Base-by-base conservation (phyloP, 2,888 invertebrate genomes). In the Seira sanloemensis region DNA sequence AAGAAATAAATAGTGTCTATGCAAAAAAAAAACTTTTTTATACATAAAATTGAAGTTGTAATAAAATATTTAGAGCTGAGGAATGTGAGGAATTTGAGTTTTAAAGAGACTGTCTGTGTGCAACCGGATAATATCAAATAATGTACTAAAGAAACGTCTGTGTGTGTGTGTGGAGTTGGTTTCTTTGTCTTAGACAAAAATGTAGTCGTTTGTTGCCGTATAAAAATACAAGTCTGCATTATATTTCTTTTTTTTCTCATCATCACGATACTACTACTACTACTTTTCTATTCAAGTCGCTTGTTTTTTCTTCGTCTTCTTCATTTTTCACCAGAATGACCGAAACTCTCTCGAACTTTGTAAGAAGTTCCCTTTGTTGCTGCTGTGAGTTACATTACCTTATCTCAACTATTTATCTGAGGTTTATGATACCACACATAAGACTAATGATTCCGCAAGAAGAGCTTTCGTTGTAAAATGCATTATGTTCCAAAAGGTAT, bases 51-150 rank as follows among this genome's bases (percentile, higher is more conserved):
- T 83, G 78, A 78, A 78, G 83, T 67, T 73, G 83, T 83, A 83
- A 83, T 83, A 77, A 83, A 83, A 78, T 83, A 83, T 83, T 83
- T 83, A 83, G 83, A 83, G 78, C 78, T 78, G 27, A 83, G 78
- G 83, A 83, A 83, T 83, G 83, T 74, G 46, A 83, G 83, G 83
- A 83, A 83, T 83, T 83, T 58, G 62, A 78, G 78, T 78, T 78
- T 83, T 78, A 27, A 83, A 78, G 74, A 77, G 83, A 78, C 83
- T 83, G 73, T 78, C 83, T 83, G 16, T 50, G n/a, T n/a, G 72
- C 74, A 67, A 83, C 66, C 25, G 83, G 77, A 83, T 83, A 78
- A 83, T 76, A 82, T 82, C 82, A 82, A 82, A 82, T 82, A 82
- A 82, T 82, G 82, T 77, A 77, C 82, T 82, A 72, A 72, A 81